Conservation (phyloP, 2,113 vertebrate species). For the Sitta europaea region DNA sequence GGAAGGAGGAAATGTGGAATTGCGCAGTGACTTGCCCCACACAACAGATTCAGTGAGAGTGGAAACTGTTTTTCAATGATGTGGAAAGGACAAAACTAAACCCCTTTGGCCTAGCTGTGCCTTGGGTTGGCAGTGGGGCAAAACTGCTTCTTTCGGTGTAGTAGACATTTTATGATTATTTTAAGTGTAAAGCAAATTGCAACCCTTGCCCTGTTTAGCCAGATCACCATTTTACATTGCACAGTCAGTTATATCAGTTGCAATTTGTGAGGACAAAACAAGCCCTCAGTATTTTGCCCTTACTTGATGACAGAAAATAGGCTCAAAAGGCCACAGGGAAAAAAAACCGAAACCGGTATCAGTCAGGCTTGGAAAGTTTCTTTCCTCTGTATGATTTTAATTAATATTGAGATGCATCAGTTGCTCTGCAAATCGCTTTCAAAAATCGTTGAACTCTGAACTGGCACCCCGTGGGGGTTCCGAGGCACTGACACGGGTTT, state of each 20-base stretch:
- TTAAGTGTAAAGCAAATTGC: not conserved
- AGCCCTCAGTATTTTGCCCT: not conserved
- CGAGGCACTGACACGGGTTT: not conserved
- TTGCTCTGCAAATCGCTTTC: not conserved
- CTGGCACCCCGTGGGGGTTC: not conserved
- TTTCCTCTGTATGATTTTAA: not conserved
- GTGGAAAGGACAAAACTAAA: not conserved
- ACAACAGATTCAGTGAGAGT: accelerated
- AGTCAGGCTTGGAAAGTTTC: not conserved
- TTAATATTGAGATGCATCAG: not conserved
- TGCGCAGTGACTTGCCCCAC: not conserved
- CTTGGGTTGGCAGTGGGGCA: accelerated
- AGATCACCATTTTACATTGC: not conserved
- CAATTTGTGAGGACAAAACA: not conserved
- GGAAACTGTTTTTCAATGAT: not conserved
- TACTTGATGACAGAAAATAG: not conserved
- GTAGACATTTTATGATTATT: not conserved
- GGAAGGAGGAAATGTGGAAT: not conserved
- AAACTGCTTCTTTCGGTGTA: not conserved
- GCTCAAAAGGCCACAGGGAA: not conserved
- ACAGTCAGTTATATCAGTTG: not conserved
- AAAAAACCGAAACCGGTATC: no score
- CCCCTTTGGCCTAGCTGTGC: not conserved
- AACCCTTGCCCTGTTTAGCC: not conserved
- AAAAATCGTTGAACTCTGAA: not conserved